A percentile compares a stretch with the other conserved stretches of the same genome.
Conservation (phyloP, 2,797 vertebrate genomes). For the Hyperoplus lanceolatus region DNA sequence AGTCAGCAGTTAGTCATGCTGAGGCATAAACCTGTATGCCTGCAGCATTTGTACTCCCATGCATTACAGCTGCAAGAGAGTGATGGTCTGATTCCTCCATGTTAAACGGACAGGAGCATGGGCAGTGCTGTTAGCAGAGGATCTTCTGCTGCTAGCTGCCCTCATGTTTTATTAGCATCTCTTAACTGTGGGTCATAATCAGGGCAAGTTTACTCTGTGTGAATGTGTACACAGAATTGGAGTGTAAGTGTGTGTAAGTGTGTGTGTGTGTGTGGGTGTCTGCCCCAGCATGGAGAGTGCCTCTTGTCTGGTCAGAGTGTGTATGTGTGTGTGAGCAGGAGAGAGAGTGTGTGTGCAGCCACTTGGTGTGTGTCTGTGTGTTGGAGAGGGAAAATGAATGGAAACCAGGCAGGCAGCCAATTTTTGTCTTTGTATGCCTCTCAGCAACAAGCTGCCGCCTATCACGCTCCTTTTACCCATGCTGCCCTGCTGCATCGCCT, state of each 20-base stretch:
- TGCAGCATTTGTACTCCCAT: not conserved
- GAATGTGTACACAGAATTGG: slow-evolving; percentile 25
- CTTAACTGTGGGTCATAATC: slow-evolving; percentile 56
- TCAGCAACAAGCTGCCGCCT: slow-evolving; percentile 63
- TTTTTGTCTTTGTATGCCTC: slow-evolving; percentile 52
- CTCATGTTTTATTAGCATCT: slow-evolving; percentile 56
- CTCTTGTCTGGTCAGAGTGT: slow-evolving; percentile 35
- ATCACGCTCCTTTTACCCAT: slow-evolving; percentile 58
- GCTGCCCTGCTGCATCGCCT: slow-evolving; percentile 60
- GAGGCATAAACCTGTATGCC: slow-evolving; percentile 5
- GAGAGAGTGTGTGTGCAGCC: slow-evolving; percentile 26
- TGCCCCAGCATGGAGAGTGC: slow-evolving; percentile 22
- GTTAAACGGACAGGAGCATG: not conserved
- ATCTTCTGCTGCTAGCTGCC: slow-evolving; percentile 37
- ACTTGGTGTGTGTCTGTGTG: slow-evolving; percentile 43
- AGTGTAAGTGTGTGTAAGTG: slow-evolving; percentile 15
- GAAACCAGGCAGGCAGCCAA: slow-evolving; percentile 71
- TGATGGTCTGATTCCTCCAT: not conserved
- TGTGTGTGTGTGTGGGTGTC: slow-evolving; percentile 25
- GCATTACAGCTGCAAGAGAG: not conserved
- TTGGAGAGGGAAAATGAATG: slow-evolving; percentile 69
- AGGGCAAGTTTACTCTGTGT: slow-evolving; percentile 52
- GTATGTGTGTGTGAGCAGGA: slow-evolving; percentile 27
- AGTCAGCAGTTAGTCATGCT: not conserved
- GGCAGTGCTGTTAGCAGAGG: slow-evolving; percentile 16